Base-by-base conservation (phyloP, 2,888 invertebrate genomes). In the Tricholauxania praeusta region DNA sequence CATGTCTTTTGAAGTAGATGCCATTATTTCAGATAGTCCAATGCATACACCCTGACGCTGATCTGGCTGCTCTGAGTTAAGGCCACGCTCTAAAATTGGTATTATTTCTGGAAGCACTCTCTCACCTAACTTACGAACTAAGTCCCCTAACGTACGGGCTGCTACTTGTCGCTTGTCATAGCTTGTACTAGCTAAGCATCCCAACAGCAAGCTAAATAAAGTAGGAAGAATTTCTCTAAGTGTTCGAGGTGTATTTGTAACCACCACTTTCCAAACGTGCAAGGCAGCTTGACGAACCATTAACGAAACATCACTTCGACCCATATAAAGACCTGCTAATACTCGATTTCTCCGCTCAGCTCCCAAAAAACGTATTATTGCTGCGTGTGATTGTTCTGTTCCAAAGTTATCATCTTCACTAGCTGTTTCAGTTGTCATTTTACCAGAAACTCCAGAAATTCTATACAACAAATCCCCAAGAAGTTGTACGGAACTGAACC, bases 221-320 rank as follows among this genome's bases (percentile, higher is more conserved):
- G 97, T 97, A 8, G 97, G 96, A 78, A 99, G 89, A 82, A 99
- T 98, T 90, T 99, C 99, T 75, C 97, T 91, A 60, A 99, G 89
- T 0, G 99, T 99, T 85, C 97, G 92, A 0, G 99, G 99, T 0
- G 99, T 99, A 86, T 99, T 99, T 1, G 98, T 96, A 1, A 99
- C 99, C 1, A 99, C 97, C 78, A 99, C 96, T 90, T 99, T 99
- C 99, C 99, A 99, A 0, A 99, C 99, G 87, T 99, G 99, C 72
- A 98, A 90, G 12, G 99, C 98, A 0, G 98, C 96, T 89, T 99
- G 99, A 0, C 99, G 91, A 32, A 99, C 99, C 93, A 97, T 95
- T 67, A 98, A 89, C 3, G 98, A 97, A 0, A 98, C 97, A 84
- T 99, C 99, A 68, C 97, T 97, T 72, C 99, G 90, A 4, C 98